Percentiles rank a stretch among this genome's conserved stretches.
phyloP scores from a whole-genome alignment of 1,140 invertebrate species.

The Drosophila orosa region DNA sequence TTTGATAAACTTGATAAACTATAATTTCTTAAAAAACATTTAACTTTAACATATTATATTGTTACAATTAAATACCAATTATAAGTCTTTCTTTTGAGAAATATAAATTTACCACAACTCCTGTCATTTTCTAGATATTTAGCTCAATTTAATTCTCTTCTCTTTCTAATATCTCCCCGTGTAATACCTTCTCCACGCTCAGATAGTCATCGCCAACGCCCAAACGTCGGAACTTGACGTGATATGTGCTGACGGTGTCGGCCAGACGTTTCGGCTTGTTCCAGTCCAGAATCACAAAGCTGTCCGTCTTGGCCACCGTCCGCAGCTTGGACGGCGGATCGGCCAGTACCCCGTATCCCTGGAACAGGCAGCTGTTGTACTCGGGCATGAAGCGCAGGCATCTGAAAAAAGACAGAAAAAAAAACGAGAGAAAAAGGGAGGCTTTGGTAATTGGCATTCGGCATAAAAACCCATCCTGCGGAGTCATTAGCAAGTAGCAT shows the following conservation, averaged over 20 bases:
- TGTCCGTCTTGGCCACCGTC: constrained; percentile 89
- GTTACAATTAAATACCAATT: too few species aligned
- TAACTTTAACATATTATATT: too few species aligned
- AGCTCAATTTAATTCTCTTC: too few species aligned
- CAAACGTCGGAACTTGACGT: constrained; percentile 87
- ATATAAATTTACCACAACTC: too few species aligned
- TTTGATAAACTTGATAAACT: too few species aligned
- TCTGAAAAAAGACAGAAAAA: constrained; percentile 80
- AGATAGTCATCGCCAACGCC: constrained; percentile 85
- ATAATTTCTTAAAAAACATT: rapidly evolving
- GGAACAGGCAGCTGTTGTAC: constrained; percentile 91
- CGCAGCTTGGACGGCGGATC: constrained; percentile 88
- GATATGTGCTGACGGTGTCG: constrained; percentile 90
- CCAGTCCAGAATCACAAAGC: constrained; percentile 92
- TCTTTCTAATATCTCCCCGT: background rate
- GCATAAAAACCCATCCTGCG: constrained; percentile 46
- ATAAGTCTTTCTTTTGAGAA: too few species aligned
- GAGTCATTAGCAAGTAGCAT: constrained; percentile 43
- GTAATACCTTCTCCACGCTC: constrained; percentile 85
- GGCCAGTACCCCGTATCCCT: constrained; percentile 92
- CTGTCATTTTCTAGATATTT: background rate
- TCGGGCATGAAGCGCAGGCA: constrained; percentile 92
- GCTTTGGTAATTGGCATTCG: constrained; percentile 47
- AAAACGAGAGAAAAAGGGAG: background rate
- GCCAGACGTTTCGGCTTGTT: constrained; percentile 88